Evolutionary conservation across 2,797 vertebrate species (phyloP).

Genomic region (Mallotus villosus): DNA sequence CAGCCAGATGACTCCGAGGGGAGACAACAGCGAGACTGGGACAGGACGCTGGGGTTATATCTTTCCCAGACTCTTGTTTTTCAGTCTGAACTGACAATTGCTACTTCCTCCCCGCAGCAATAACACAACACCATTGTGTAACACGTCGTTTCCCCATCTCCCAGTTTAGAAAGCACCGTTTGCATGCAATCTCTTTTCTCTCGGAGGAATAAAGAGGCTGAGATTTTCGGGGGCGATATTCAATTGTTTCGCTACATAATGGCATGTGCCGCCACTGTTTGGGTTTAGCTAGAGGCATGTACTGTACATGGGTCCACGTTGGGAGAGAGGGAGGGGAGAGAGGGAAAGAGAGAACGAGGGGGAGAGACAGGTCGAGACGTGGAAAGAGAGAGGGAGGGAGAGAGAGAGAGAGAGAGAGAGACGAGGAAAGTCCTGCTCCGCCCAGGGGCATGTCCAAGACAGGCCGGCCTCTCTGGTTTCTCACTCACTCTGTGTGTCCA

Average conservation of each 20-base stretch:
- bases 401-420: no score
- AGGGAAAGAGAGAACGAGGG: no score
- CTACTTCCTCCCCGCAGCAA: slow-evolving; percentile 75
- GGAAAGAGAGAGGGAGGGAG: no score
- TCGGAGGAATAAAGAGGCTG: slow-evolving; percentile 31
- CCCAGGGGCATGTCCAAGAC: neutral
- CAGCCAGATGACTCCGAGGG: slow-evolving; percentile 48
- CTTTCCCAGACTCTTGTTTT: slow-evolving; percentile 62
- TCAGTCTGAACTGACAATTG: slow-evolving; percentile 73
- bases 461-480: no score
- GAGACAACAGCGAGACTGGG: slow-evolving; percentile 65
- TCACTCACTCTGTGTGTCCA: slow-evolving; percentile 36
- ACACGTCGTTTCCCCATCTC: slow-evolving; percentile 60
- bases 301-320: slow-evolving; percentile 33
- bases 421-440: no score
- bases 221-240: slow-evolving; percentile 61
- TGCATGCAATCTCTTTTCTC: slow-evolving; percentile 62
- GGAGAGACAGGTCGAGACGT: no score
- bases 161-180: slow-evolving; percentile 59
- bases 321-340: neutral
- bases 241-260: slow-evolving; percentile 61
- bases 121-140: slow-evolving; percentile 64
- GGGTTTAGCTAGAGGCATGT: slow-evolving; percentile 15
- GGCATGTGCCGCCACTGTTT: slow-evolving; percentile 46
- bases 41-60: slow-evolving; percentile 49